These are phyloP conservation scores for Panagrolaimus sp. DNA, from an alignment of 1,140 invertebrate genomes.

Conservation along the genomic window DNA sequence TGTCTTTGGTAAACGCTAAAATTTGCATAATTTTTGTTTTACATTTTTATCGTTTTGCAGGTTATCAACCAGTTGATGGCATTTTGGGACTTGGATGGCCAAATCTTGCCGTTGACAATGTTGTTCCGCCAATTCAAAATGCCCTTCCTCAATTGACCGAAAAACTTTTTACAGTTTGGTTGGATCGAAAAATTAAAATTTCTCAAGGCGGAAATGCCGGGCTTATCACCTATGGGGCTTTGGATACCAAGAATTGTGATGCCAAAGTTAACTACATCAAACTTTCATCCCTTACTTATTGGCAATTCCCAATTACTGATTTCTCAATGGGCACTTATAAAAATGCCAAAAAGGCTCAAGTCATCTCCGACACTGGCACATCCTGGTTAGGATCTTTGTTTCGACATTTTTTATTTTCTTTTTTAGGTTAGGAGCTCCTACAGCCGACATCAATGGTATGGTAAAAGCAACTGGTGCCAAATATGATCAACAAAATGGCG, in stretches of 20 bases:
- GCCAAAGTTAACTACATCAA: constrained; percentile 31
- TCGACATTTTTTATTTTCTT: too few relatives aligned
- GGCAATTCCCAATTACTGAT: constrained; percentile 27
- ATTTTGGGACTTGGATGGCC: constrained; percentile 40
- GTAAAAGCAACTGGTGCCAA: constrained; percentile 22
- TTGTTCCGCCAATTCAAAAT: constrained; percentile 27
- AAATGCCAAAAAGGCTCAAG: background rate
- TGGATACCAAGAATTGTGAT: constrained; percentile 29
- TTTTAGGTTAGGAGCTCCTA: too few relatives aligned
- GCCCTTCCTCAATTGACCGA: constrained; percentile 20
- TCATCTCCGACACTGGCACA: constrained; percentile 32
- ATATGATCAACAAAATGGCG: constrained; percentile 17
- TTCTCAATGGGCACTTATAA: constrained; percentile 25
- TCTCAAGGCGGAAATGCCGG: constrained; percentile 26
- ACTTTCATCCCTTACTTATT: constrained; percentile 22
- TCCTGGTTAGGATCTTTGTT: too few relatives aligned
- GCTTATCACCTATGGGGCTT: constrained; percentile 29
- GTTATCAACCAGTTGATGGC: constrained; percentile 31
- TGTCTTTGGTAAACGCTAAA: too few relatives aligned
- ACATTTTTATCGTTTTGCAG: too few relatives aligned
- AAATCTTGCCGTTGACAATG: constrained; percentile 28
- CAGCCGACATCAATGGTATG: constrained; percentile 18
- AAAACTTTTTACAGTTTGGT: constrained; percentile 25
- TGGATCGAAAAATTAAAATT: constrained; percentile 19
- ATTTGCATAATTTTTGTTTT: too few relatives aligned